Base-by-base conservation (phyloP, 2,888 invertebrate species). In the Chironomus tentans region DNA sequence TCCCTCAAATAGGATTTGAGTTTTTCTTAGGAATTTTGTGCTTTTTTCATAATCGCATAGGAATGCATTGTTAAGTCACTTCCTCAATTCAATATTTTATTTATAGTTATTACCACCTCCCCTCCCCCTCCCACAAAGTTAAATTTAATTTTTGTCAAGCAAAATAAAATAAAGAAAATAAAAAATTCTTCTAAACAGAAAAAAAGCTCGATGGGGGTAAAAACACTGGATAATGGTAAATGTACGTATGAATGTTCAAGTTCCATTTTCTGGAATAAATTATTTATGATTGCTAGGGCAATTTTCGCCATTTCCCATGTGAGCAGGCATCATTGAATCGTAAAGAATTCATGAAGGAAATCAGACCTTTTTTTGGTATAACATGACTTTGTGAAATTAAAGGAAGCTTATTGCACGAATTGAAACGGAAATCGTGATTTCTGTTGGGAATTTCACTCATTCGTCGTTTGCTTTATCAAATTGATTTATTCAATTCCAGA, bases 401-500 rank as follows among this genome's bases (percentile, higher is more conserved):
- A 65, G 65, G 21, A 24, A 24, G 24, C 65, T 65, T 65, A 65
- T 65, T 65, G 65, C 65, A 65, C 24, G 65, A 65, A 65, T 22
- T 24, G 65, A 24, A 65, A 65, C 65, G 65, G 24, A 65, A 65
- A 65, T 65, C 65, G 65, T 65, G 65, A 65, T 65, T 65, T 65
- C 65, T 65, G 12, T 65, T 65, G 65, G 65, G 65, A 65, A 12
- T 65, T 12, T 65, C 1, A 38, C 38, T 38, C 10, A 38, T 10
- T 38, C 10, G 38, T 65, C 4, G 18, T 13, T n/a, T 5, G 18
- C 22, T 7, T 65, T 22, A 65, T 65, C 12, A 65, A 65, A 65
- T 65, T 65, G 65, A 65, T 65, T 65, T 65, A 65, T 65, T 24
- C 4, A 65, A 65, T 65, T 65, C 21, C 24, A 21, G 10, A 65